Base-by-base conservation (phyloP, 2,888 invertebrate species). In the Scaptomyza cyrtandrae region DNA sequence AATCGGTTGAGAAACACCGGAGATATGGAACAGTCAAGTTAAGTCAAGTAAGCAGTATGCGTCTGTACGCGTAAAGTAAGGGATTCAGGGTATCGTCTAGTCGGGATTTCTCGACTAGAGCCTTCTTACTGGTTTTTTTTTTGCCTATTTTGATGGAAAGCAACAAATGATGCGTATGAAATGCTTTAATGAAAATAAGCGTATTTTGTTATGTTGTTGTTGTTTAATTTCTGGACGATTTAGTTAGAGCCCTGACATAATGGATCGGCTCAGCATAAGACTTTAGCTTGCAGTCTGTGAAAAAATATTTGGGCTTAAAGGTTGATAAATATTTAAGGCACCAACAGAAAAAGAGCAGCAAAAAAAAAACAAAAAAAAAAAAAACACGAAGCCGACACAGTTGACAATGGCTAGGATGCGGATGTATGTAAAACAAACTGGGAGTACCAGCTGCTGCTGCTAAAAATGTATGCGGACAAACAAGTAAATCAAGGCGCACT, bases 401-500 rank as follows among this genome's bases (percentile, higher is more conserved):
- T 24, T 24, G 50, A 33, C 35, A 35, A 35, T 37, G 24, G 41
- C 6, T 50, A 27, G 29, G 33, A 43, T 50, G 31, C 24, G 41
- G 31, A 7, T 33, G 39, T 35, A 50, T 50, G 50, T 50, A 24
- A 58, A 52, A 24, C 7, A 49, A 29, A 16, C 6, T 7, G 49
- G 19, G 24, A 45, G 35, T 19, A 39, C 46, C 35, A 72, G 64
- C 43, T 55, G 53, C 50, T 50, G 39, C 9, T 39, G 53, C 50
- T 50, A 52, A 65, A 85, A 78, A 85, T 80, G 81, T 85, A 85
- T 85, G 74, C 79, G 71, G 80, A 78, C 86, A 83, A 84, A 86
- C 86, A 83, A 88, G 84, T 84, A 88, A 88, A 88, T 84, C 84
- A 84, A 84, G 80, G 80, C 71, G 83, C 78, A 84, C 88, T 86